Conservation (phyloP, 2,113 vertebrate genomes). For the Recurvirostra avosetta region DNA sequence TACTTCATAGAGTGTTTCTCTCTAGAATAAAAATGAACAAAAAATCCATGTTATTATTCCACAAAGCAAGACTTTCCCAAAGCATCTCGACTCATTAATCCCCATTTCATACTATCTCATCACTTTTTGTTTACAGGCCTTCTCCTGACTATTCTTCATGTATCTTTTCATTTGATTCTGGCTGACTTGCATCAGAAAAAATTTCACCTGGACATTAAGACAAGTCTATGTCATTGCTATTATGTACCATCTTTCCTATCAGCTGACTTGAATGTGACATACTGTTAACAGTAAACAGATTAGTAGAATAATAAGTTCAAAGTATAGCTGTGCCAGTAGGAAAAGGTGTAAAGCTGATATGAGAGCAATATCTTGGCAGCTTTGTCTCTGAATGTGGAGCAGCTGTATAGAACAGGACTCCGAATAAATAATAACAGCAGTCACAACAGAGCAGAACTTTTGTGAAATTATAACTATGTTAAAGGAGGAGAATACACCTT, state of each 20-base stretch:
- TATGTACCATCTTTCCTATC: not conserved
- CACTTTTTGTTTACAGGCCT: not conserved
- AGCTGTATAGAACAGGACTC: not conserved
- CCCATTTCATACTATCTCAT: not conserved
- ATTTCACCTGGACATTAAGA: not conserved
- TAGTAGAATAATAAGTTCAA: not conserved
- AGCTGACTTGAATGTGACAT: not conserved
- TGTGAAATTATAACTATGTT: not conserved
- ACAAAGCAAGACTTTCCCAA: not conserved
- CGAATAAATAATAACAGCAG: not conserved
- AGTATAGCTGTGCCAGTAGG: not conserved
- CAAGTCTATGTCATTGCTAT: not conserved
- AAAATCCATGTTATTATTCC: not conserved
- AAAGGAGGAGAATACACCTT: not conserved
- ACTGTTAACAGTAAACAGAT: not conserved
- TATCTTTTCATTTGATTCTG: not conserved
- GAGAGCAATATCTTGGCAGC: not conserved
- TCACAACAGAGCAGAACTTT: not conserved
- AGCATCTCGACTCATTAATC: not conserved
- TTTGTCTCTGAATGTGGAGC: not conserved
- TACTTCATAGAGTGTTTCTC: not conserved
- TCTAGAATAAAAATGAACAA: not conserved
- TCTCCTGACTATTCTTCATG: not conserved
- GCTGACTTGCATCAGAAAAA: not conserved
- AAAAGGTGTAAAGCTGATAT: not conserved